A percentile compares a stretch with the other conserved stretches of the same genome.
Evolutionary conservation across 2,888 invertebrate species (phyloP).

Genomic region (Galerucella calmariensis): DNA sequence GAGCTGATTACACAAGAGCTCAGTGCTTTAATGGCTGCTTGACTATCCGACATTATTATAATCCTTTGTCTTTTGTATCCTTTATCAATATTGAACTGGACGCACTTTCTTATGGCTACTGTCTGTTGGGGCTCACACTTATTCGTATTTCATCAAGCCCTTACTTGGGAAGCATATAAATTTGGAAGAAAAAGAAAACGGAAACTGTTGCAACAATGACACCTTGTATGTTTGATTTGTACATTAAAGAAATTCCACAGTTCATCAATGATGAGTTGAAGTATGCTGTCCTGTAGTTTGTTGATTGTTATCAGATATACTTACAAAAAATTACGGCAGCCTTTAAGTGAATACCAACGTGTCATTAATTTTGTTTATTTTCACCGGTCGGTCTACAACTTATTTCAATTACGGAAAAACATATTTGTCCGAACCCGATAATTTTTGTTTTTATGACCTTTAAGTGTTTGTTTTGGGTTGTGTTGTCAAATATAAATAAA

Average conservation of each 20-base stretch:
- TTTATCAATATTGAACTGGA: too few relatives aligned
- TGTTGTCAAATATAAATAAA: constrained; percentile 5
- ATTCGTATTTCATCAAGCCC: too few relatives aligned
- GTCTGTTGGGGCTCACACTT: too few relatives aligned
- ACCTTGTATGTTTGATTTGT: constrained; percentile 35
- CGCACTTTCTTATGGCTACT: too few relatives aligned
- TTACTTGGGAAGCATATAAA: too few relatives aligned
- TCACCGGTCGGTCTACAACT: constrained; percentile 1
- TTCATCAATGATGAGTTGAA: constrained; percentile 27
- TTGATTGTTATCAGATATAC: constrained; percentile 26
- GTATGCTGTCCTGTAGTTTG: constrained; percentile 19
- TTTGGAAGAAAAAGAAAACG: too few relatives aligned
- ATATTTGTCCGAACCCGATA: constrained; percentile 10
- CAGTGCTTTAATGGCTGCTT: too few relatives aligned
- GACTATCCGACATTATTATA: too few relatives aligned
- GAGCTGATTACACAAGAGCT: too few relatives aligned
- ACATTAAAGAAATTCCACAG: constrained; percentile 32
- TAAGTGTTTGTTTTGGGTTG: constrained; percentile 8
- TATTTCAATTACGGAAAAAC: constrained; percentile 15
- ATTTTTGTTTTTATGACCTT: constrained; percentile 15
- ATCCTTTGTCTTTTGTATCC: too few relatives aligned
- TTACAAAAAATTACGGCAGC: constrained; percentile 19
- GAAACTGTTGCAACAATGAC: not conserved
- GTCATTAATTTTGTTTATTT: constrained; percentile 24
- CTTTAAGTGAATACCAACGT: constrained; percentile 10